Base-by-base conservation (phyloP, 2,113 vertebrate genomes). In the Salvelinus alpinus region DNA sequence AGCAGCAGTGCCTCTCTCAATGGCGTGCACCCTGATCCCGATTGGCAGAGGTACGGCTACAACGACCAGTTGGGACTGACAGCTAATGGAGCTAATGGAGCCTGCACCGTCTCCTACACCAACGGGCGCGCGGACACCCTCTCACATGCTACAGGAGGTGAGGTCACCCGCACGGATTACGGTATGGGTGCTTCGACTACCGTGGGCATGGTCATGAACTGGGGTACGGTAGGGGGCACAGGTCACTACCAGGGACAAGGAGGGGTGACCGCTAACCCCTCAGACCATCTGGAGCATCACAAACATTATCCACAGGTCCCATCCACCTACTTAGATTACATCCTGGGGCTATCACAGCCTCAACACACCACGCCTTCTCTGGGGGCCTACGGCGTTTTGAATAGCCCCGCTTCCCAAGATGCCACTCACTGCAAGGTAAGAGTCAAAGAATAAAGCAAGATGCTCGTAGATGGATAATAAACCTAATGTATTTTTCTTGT, bases 361-460 rank as follows among this genome's bases (percentile, higher is more conserved):
- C 85, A 82, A 34, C 76, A 77, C 78, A 24, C 34, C 62, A 74
- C 79, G 69, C 82, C 85, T 0, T 57, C 86, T 0, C 18, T 86
- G 66, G 82, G 86, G 70, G 54, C 82, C 76, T 90, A 82, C 70
- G 24, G 78, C 70, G 7, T 86, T 75, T 87, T 90, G 59, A 38
- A 66, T 72, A 24, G 11, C 20, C 20, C 68, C 12, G 34, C 68
- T 66, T 14, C 78, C 2, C 82, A 80, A 3, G 88, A 89, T 11
- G 16, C 74, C 34, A 16, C 77, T 4, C 82, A 77, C 72, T 80
- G 80, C 80, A 87, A 90, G 93, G 92, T 93, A 85, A 54, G 16
- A 54, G 51, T 54, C 84, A 44, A 44, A 11, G 38, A 44, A 44
- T 44, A 44, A 44, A 44, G 9, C 9, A 44, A 44, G 38, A 44